Conservation (phyloP, 2,113 vertebrate species). For the Suncus etruscus region DNA sequence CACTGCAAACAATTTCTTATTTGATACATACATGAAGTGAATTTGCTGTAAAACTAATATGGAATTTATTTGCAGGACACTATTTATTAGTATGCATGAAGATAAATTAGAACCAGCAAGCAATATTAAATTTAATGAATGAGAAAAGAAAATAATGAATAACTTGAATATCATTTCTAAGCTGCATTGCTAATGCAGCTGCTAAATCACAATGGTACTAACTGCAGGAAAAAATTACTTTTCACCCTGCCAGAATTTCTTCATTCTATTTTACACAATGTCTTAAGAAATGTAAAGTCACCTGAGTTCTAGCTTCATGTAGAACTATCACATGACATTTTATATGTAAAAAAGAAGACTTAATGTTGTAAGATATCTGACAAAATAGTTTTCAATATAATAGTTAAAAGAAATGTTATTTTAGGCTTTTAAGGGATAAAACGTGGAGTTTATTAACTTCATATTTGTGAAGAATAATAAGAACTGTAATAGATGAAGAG, state of each 20-base stretch:
- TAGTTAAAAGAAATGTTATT: constrained; percentile 65
- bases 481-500: constrained; percentile 53
- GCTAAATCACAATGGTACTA: constrained; percentile 69
- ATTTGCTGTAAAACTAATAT: constrained; percentile 71
- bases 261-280: constrained; percentile 68
- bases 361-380: constrained; percentile 56
- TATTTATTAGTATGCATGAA: constrained; percentile 76
- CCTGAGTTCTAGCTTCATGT: constrained; percentile 55
- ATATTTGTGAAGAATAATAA: constrained; percentile 51
- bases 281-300: constrained; percentile 54
- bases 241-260: constrained; percentile 67
- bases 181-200: constrained; percentile 59
- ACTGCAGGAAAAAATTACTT: constrained; percentile 78
- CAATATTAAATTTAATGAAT: constrained; percentile 79
- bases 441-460: constrained; percentile 71
- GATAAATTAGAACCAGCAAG: constrained; percentile 79
- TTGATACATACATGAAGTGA: constrained; percentile 73
- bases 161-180: constrained; percentile 77
- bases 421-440: constrained; percentile 67
- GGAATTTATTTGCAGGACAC: constrained; percentile 74
- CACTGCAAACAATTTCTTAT: constrained; percentile 43
- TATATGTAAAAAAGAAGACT: constrained; percentile 30
- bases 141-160: constrained; percentile 77
- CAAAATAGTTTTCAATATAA: constrained; percentile 64
- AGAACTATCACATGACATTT: constrained; percentile 62